Base-by-base conservation (phyloP, 2,797 vertebrate genomes). In the Hypotaenidia philippensis region DNA sequence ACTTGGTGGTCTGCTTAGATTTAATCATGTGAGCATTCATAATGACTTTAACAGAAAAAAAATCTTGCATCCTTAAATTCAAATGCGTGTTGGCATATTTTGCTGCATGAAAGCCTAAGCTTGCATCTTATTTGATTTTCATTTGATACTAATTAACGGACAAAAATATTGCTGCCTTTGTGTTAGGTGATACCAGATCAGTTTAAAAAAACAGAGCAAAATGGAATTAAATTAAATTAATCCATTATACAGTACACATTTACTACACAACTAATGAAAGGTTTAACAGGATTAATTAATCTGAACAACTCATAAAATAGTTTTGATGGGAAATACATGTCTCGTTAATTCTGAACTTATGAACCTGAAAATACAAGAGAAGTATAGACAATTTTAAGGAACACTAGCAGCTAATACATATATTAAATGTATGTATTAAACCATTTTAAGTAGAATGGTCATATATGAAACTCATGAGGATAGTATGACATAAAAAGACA, bases 251-350 rank as follows among this genome's bases (percentile, higher is more conserved):
- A 83, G 11, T 11, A 41, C 5, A 19, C 6, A 69, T 89, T 61
- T 84, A 9, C 50, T 44, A 40, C 6, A 19, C 5, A 64, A n/a
- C 64, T 34, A 74, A 53, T 63, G 9, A 65, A 84, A 66, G 13
- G 9, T 84, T 90, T 79, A 52, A 40, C 57, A 79, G 25, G 18
- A 50, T 74, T 93, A 90, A 89, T 91, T 91, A 69, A 59, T 82
- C 47, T 72, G 59, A 93, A 50, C 12, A 86, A 25, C 27, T 84
- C 17, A 49, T 66, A 59, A 79, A 72, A 61, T 47, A 2, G 3
- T 87, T 95, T 88, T 78, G 60, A 71, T 86, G 27, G 47, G 10
- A 86, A 86, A 69, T 59, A 22, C 19, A 26, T 36, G 20, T 78
- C 27, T 75, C 29, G 1, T 75, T 91, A 88, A 57, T 85, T 76